Base-by-base conservation (phyloP, 1,140 invertebrate genomes). In the Heliconius hermathena region DNA sequence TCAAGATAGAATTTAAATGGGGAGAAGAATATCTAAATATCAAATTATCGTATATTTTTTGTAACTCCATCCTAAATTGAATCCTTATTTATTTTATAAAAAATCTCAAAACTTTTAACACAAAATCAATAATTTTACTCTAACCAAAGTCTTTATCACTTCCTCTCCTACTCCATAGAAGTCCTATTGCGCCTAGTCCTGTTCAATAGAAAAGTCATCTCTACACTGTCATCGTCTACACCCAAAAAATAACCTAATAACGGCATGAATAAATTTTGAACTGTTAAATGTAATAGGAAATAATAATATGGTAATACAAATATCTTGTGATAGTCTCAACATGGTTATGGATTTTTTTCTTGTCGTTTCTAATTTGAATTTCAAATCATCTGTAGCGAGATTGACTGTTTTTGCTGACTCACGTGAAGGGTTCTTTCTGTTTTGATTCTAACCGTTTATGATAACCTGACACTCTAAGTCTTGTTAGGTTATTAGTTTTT, bases 351-450 rank as follows among this genome's bases (percentile, higher is more conserved):
- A 74, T 79, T 74, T 82, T 74, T 84, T 79, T 60, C 74, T 80
- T 81, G 77, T 81, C 80, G 81, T 74, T 82, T 83, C 54, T 73
- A 76, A 89, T 89, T 89, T 87, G 83, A 87, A 89, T 79, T 88
- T 85, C 83, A 89, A 89, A 89, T 89, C 73, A 76, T 70, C 71
- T 73, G 73, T 71, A 82, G 79, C 74, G 77, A 82, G 84, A 86
- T 86, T 86, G 82, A 20, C 66, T 73, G 78, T 84, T 88, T 84
- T 6, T 80, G 88, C 84, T 84, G 86, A 88, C 75, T 90, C 87
- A 90, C 78, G 18, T 22, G 38, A 71, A 77, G 75, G 79, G 75
- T 74, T 18, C 18, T 52, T 52, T 52, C 70, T 66, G 76, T 66
- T 66, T 81, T 52, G 29, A 29, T 52, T 77, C 57, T 6, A 72